Evolutionary conservation across 2,888 invertebrate genomes (phyloP).

Genomic region (Lasioglossum calceatum): DNA sequence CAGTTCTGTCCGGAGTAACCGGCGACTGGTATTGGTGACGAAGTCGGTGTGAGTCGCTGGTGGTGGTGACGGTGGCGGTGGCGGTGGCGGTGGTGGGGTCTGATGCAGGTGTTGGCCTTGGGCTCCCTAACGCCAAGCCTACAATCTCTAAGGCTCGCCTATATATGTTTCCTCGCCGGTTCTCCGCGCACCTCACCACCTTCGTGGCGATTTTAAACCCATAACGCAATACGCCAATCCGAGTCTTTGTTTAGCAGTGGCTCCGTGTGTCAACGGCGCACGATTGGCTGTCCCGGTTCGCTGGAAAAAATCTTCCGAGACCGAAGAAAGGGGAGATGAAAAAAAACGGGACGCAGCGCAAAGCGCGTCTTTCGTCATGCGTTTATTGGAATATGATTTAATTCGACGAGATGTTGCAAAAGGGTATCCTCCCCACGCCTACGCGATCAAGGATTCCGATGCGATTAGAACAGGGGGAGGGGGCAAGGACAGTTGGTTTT

Average conservation of each 20-base stretch:
- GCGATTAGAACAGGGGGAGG: conserved; percentile 62
- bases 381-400: conserved; percentile 38
- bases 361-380: conserved; percentile 23
- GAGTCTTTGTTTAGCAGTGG: conserved; percentile 75
- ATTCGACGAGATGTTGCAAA: conserved; percentile 50
- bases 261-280: conserved; percentile 33
- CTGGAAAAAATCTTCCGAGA: neutral
- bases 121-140: conserved; percentile 80
- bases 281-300: conserved; percentile 5
- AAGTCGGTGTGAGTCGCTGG: conserved; percentile 34
- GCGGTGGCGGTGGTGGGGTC: conserved; percentile 75
- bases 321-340: neutral
- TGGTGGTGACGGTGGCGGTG: conserved; percentile 63
- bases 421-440: conserved; percentile 60
- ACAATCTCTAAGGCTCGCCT: conserved; percentile 79
- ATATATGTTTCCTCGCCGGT: conserved; percentile 64
- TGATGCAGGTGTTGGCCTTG: conserved; percentile 83
- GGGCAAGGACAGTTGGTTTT: conserved; percentile 68
- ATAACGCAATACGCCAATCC: conserved; percentile 73
- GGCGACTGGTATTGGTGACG: conserved; percentile 50
- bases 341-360: neutral
- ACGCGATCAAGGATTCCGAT: conserved; percentile 69
- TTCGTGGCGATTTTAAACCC: conserved; percentile 64
- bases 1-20: conserved; percentile 70
- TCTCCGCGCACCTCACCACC: conserved; percentile 46